Base-by-base conservation (phyloP, 2,797 vertebrate genomes). In the Crocidura indochinensis region DNA sequence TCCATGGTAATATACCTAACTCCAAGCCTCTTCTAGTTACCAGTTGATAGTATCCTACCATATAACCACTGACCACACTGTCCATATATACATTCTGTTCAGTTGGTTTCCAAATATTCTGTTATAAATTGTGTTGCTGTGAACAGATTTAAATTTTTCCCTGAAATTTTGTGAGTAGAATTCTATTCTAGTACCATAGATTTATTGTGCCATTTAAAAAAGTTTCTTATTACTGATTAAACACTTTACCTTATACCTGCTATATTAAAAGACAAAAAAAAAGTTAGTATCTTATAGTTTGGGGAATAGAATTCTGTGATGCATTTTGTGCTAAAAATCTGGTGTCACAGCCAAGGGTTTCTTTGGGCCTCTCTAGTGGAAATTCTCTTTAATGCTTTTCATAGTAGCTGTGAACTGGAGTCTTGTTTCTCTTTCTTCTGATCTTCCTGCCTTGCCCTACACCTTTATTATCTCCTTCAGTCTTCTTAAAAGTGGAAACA, bases 71-170 rank as follows among this genome's bases (percentile, higher is more conserved):
- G 56, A 20, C 56, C 68, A n/a, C 11, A 27, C 65, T 68, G 65
- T 29, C 2, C 8, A 44, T 44, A 10, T 15, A 10, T 49, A 78
- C 47, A 11, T 94, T 85, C 4, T 47, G 24, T 56, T 68, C 75
- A 82, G 46, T 67, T 62, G 38, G 9, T 69, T 95, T 84, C 8
- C 38, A 88, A 8, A 75, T 7, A 88, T 93, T 87, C 47, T 80
- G 76, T 71, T 78, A 14, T 56, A 46, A 73, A 73, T 73, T 71
- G 68, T 53, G 20, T 86, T 69, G 8, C 44, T 85, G 3, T 49
- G 68, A 86, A 68, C 6, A 69, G 87, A 78, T 20, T 71, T 91
- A 3, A 10, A 56, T 71, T 91, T 81, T 77, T 51, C 27, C 49
- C 27, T 69, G 75, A 24, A 82, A 85, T 14, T 60, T 60, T 72